Percentiles rank a stretch among this genome's conserved stretches.
Conservation (phyloP, 2,888 invertebrate species). For the Drosophila tanythrix region DNA sequence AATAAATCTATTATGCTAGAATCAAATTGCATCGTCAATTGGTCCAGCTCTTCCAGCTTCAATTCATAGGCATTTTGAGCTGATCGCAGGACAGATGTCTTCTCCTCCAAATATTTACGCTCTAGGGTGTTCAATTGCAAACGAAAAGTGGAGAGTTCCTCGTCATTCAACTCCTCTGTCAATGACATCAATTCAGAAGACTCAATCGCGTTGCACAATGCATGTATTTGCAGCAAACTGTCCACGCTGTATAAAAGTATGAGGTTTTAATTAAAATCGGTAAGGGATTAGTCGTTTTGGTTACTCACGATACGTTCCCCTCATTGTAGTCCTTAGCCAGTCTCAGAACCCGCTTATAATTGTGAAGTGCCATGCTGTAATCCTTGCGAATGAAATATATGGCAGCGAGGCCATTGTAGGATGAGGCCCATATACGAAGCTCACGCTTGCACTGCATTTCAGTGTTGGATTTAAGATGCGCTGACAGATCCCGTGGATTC, state of each 20-base stretch:
- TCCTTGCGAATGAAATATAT: slow-evolving; percentile 87
- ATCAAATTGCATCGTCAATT: slow-evolving; percentile 12
- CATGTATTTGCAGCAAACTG: slow-evolving; percentile 88
- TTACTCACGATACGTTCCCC: slow-evolving; percentile 71
- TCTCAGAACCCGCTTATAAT: slow-evolving; percentile 87
- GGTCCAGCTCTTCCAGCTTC: slow-evolving; percentile 22
- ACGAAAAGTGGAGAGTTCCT: slow-evolving; percentile 45
- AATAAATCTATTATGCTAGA: slow-evolving; percentile 44
- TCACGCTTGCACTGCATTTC: slow-evolving; percentile 87
- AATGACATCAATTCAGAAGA: slow-evolving; percentile 69
- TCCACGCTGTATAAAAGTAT: slow-evolving; percentile 86
- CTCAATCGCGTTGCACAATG: slow-evolving; percentile 88
- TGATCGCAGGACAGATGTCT: slow-evolving; percentile 63
- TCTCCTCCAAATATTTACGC: slow-evolving; percentile 86
- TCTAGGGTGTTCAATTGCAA: slow-evolving; percentile 86
- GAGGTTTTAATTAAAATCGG: background rate
- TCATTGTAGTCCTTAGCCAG: slow-evolving; percentile 83
- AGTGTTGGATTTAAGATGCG: slow-evolving; percentile 88
- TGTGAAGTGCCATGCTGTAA: slow-evolving; percentile 86
- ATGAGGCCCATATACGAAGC: slow-evolving; percentile 87
- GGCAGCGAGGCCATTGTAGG: slow-evolving; percentile 90
- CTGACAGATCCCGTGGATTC: slow-evolving; percentile 88
- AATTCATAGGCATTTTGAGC: slow-evolving; percentile 58
- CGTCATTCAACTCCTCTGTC: background rate
- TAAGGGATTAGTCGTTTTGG: background rate